Conservation (phyloP, 2,113 vertebrate species). For the Phaethon lepturus region DNA sequence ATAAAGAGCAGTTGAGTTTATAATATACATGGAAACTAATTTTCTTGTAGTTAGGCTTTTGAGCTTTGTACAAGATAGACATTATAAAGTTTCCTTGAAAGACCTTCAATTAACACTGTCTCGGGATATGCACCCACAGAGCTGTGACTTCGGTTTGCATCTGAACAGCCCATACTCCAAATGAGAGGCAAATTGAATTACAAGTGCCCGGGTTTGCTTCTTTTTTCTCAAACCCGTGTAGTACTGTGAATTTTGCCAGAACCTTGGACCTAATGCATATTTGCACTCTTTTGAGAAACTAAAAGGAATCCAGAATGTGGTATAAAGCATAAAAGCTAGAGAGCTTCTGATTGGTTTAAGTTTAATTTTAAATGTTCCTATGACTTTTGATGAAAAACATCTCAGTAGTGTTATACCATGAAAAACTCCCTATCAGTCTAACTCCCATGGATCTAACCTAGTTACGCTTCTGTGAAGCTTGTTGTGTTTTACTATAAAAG, state of each 20-base stretch:
- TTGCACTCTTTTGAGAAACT: background rate
- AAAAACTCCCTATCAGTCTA: background rate
- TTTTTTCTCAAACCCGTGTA: background rate
- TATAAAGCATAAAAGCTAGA: background rate
- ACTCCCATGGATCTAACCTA: background rate
- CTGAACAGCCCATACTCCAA: background rate
- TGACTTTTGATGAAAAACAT: background rate
- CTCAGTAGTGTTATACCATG: background rate
- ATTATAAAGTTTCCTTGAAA: background rate
- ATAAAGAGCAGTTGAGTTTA: background rate
- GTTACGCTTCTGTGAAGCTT: background rate
- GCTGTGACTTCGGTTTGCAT: background rate
- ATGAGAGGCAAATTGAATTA: background rate
- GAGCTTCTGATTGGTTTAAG: background rate
- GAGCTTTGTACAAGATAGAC: background rate
- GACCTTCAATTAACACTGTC: background rate
- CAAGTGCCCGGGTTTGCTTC: background rate
- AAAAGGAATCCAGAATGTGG: background rate
- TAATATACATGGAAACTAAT: background rate
- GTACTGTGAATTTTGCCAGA: background rate
- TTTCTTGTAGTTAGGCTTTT: background rate
- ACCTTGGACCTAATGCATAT: background rate
- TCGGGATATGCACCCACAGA: background rate
- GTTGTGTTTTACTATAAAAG: background rate
- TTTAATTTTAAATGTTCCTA: background rate